Evolutionary conservation across 2,113 vertebrate genomes (phyloP).

Genomic region (Grallaria varia): DNA sequence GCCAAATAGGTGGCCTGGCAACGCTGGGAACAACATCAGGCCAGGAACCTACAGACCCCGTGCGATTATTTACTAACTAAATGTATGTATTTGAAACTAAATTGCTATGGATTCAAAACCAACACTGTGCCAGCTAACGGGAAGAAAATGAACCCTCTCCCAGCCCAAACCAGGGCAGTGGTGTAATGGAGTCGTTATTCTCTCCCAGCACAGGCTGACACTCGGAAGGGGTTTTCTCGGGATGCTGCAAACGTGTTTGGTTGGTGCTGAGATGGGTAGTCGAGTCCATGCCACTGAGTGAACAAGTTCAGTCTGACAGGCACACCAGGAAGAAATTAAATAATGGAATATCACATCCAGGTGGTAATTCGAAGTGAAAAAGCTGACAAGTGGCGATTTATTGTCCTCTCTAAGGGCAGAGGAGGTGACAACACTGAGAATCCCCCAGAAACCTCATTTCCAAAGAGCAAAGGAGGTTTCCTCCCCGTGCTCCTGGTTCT

Average conservation of each 20-base stretch:
- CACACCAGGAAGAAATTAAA: not conserved
- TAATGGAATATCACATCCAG: not conserved
- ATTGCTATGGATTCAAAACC: not conserved
- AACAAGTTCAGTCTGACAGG: not conserved
- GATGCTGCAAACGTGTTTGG: not conserved
- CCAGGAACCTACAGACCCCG: rapidly evolving
- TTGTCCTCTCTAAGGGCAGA: not conserved
- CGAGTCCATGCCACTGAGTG: not conserved
- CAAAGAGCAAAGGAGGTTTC: not conserved
- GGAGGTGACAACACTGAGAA: not conserved
- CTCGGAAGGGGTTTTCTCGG: not conserved
- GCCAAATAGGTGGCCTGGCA: not conserved
- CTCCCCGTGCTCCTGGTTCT: not conserved
- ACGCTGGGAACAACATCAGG: not conserved
- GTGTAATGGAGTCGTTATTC: not conserved
- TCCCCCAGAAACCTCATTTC: not conserved
- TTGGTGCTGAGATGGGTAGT: not conserved
- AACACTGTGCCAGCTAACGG: not conserved
- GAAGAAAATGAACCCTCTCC: not conserved
- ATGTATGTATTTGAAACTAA: not conserved
- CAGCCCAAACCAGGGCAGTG: not conserved
- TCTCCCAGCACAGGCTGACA: not conserved
- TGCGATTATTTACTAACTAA: not conserved
- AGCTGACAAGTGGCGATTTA: not conserved
- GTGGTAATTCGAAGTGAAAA: not conserved